Conservation (phyloP, 2,888 invertebrate genomes). For the Tribolium freemani region DNA sequence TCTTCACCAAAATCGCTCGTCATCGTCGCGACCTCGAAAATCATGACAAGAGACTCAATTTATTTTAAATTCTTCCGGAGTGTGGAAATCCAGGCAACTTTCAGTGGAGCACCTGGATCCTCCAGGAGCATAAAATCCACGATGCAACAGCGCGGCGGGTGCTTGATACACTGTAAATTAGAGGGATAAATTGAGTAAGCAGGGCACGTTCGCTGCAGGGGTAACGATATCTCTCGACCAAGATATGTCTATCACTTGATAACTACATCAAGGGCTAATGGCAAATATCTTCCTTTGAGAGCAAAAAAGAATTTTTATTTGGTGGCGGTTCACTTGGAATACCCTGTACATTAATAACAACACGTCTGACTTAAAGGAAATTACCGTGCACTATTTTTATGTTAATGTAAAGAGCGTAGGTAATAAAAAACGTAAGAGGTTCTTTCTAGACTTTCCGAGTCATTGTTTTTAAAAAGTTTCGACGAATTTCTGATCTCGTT, state of each 20-base stretch:
- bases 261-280: constrained; percentile 38
- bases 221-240: constrained; percentile 59
- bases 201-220: constrained; percentile 60
- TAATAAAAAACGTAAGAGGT: neutral
- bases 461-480: constrained; percentile 13
- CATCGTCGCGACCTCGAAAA: neutral
- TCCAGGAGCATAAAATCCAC: constrained; percentile 45
- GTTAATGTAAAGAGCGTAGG: neutral
- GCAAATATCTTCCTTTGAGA: constrained; percentile 4
- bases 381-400: neutral
- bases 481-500: neutral
- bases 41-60: constrained; percentile 1
- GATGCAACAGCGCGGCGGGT: constrained; percentile 47
- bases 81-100: neutral
- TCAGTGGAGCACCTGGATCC: constrained; percentile 39
- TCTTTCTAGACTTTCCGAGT: neutral
- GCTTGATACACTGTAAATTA: constrained; percentile 60
- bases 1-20: neutral
- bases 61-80: constrained; percentile 10
- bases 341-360: no score
- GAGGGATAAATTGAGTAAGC: constrained; percentile 57
- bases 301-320: no score
- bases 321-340: no score
- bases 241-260: constrained; percentile 57
- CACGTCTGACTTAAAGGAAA: constrained; percentile 5